A percentile compares a stretch with the other conserved stretches of the same genome.
Evolutionary conservation across 2,888 invertebrate genomes (phyloP).

Genomic region (Lepidonotus clava): DNA sequence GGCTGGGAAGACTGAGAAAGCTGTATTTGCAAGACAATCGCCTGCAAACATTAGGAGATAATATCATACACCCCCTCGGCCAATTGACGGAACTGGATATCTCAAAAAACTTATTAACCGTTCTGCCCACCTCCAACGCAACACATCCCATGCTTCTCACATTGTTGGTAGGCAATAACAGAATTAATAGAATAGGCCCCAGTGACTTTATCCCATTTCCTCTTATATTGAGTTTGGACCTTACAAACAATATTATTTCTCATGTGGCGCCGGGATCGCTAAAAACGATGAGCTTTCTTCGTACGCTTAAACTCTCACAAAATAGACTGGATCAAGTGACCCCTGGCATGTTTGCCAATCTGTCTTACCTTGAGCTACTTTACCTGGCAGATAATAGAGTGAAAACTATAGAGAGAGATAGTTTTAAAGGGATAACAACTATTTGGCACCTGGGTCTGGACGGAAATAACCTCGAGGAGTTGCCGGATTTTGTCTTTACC

Average conservation of each 20-base stretch:
- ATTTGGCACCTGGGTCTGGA: conserved; percentile 25
- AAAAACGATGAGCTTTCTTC: background rate
- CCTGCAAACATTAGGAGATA: background rate
- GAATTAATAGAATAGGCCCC: background rate
- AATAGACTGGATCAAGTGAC: background rate
- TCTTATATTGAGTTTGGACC: background rate
- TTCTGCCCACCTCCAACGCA: background rate
- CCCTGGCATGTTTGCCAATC: background rate
- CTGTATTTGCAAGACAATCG: background rate
- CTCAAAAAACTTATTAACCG: background rate
- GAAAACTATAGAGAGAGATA: background rate
- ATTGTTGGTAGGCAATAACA: background rate
- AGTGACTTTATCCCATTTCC: background rate
- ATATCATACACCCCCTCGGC: background rate
- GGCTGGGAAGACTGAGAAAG: background rate
- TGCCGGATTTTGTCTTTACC: background rate
- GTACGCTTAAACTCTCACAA: background rate
- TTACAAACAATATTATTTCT: background rate
- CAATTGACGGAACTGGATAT: background rate
- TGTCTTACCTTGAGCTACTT: conserved; percentile 26
- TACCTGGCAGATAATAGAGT: background rate
- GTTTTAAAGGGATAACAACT: background rate
- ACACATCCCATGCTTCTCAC: background rate
- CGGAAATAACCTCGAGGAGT: background rate
- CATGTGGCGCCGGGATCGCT: background rate